Conservation (phyloP, 1,140 invertebrate genomes). For the Babylonia areolata region DNA sequence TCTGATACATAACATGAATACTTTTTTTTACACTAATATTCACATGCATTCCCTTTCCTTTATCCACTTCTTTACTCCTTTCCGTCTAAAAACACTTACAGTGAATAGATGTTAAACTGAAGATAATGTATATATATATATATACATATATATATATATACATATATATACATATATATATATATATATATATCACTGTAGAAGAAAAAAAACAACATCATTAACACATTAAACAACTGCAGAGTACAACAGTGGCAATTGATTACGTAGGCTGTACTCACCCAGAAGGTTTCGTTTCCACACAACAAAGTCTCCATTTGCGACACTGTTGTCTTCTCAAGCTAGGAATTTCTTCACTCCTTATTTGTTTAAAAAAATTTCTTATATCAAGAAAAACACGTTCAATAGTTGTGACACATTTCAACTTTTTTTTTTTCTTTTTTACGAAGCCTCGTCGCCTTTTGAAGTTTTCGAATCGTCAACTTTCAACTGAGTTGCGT, state of each 20-base stretch:
- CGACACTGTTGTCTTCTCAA: no score
- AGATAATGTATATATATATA: not conserved
- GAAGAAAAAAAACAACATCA: not conserved
- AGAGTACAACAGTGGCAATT: not conserved
- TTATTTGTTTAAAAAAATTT: not conserved
- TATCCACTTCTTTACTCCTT: not conserved
- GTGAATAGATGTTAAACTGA: no score
- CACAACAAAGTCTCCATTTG: not conserved
- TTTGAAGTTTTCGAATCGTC: not conserved
- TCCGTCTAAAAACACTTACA: no score
- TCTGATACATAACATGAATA: no score
- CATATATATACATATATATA: conserved; percentile 15
- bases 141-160: conserved; percentile 31
- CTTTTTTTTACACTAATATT: no score
- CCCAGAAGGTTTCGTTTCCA: conserved; percentile 25
- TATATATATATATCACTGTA: not conserved
- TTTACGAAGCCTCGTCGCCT: not conserved
- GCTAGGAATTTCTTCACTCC: not conserved
- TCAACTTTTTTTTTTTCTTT: not conserved
- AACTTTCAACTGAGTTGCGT: not conserved
- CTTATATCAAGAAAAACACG: not conserved
- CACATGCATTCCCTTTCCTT: not conserved
- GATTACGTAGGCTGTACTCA: not conserved
- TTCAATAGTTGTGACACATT: not conserved
- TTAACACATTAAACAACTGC: not conserved